Evolutionary conservation across 2,797 vertebrate genomes (phyloP), one percentile per base, ranked within the genome.

Genomic region (Neosalanx taihuensis): DNA sequence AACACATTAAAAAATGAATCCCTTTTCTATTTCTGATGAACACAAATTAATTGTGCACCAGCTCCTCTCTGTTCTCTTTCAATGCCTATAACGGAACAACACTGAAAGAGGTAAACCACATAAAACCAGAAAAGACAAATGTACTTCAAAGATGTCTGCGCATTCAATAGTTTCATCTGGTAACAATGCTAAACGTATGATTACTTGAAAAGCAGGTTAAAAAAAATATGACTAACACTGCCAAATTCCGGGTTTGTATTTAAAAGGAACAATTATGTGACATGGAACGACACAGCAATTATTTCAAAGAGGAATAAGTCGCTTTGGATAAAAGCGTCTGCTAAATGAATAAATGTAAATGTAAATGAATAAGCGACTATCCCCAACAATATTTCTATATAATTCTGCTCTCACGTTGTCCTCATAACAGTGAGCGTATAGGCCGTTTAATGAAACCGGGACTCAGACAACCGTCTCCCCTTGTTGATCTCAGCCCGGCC

Each of bases 11-110:
- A 77, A 72, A 72, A 83, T 83, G 83, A 84, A 4, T 87, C 82
- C 72, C 81, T 86, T 85, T 76, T 84, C 76, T 74, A 81, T 90
- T 79, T 72, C 81, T 87, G 87, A 87, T 80, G 83, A 86, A 85
- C 81, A 88, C 89, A 70, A 90, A 92, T 90, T 84, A 88, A 63
- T 65, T 75, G 10, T 46, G 41, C 41, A 46, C 41, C 41, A 46
- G 41, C 30, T 37, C 57, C 30, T 80, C 75, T 83, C 82, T 35
- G 64, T 72, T 80, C 69, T 64, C 73, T 73, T 75, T 71, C 76
- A 79, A 62, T 73, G 75, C 78, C 70, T 73, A 79, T 73, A 79
- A 76, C 80, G 83, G 81, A 88, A 89, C 84, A 89, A 89, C 87
- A 87, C 78, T 72, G 73, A 84, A 67, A 86, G 79, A 41, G 37